Base-by-base conservation (phyloP, 2,888 invertebrate genomes). In the Poecilus cupreus region DNA sequence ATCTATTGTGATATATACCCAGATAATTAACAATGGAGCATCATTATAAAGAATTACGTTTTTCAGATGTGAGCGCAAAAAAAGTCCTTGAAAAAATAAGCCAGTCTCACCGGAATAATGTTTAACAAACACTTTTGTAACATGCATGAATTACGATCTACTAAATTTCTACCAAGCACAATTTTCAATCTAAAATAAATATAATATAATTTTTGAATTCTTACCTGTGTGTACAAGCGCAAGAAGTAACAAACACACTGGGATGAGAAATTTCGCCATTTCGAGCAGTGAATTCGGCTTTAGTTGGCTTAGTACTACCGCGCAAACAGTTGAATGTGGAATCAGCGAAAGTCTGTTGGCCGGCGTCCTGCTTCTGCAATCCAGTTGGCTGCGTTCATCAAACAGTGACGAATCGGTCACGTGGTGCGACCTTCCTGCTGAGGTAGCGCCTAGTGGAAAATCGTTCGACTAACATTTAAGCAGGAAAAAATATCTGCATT, bases 271-370 rank as follows among this genome's bases (percentile, higher is more conserved):
- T 46, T 72, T 72, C 5, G 46, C 72, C 72, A 72, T 72, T 43
- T 72, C 32, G 32, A 32, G 32, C 32, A 32, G 32, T 6, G 32
- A 32, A 6, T 32, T 32, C 8, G 0, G 32, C 0, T 46, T 37
- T 18, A 32, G 13, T 18, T 26, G 4, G 22, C 24, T 26, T 70
- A 32, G 37, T 43, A 8, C 22, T 72, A 22, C 24, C 49, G 72
- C 43, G 37, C 46, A 32, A 68, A 68, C 64, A 68, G 64, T 68
- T 68, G 64, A 37, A 16, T 16, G 37, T 68, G n/a, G 72, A 72
- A 72, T 32, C 72, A 72, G 13, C 13, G 37, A 37, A 37, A 68
- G 37, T 68, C 37, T 37, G 64, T 68, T 68, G 64, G 64, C 64
- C 13, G 13, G 43, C 3, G 43, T 43, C 43, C 43, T 43, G 43